Base-by-base conservation (phyloP, 2,797 vertebrate species). In the Antennarius maculatus region DNA sequence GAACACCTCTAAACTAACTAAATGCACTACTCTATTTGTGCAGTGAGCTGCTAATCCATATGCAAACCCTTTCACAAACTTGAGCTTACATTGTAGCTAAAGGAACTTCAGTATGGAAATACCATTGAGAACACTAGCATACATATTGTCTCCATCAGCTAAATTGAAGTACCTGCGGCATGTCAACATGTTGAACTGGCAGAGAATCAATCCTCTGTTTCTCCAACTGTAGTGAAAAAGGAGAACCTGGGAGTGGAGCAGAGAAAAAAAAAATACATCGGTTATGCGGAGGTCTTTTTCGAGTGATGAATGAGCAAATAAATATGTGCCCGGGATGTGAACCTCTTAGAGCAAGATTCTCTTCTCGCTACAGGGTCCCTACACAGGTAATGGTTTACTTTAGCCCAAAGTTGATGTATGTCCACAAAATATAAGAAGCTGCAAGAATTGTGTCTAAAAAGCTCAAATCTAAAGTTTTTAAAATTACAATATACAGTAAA, bases 281-380 rank as follows among this genome's bases (percentile, higher is more conserved):
- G 85, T 83, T 80, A 90, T 89, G 91, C 84, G 89, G 57, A 89
- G 91, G 86, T 92, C 81, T 59, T 69, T 18, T 12, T 60, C 63
- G 61, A 84, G 84, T 91, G 91, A 93, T 92, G 88, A 92, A 92
- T 90, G 90, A 86, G 88, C 80, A 92, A 91, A 93, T 93, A 92
- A 90, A 92, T 92, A 88, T 72, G 82, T 69, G 82, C 81, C 81
- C 37, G 2, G 83, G 80, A 82, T 85, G 66, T 57, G 77, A 85
- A 81, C 84, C 84, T 83, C 73, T 69, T 73, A 83, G 75, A 69
- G 54, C 53, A 59, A 68, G 85, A 80, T 92, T 88, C 88, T 75
- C 57, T 88, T 89, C 83, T 34, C 31, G 31, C 31, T 34, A 34
- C 31, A 34, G 31, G 31, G 5, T 34, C 7, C 31, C 31, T 34